Conservation (phyloP, 2,113 vertebrate genomes). For the Theristicus caerulescens region DNA sequence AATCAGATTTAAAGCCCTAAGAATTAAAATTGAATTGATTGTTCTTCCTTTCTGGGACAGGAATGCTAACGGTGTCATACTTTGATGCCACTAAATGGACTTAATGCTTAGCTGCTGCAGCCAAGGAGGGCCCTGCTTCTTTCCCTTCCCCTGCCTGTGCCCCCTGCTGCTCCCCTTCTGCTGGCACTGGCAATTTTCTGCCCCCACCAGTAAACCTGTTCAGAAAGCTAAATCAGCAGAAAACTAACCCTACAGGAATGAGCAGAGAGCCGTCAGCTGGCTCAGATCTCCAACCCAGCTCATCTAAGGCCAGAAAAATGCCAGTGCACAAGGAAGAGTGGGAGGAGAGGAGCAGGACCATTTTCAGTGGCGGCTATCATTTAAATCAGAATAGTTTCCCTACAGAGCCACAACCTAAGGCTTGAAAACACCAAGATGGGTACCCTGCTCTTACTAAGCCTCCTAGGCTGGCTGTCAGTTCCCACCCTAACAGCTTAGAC, state of each 20-base stretch:
- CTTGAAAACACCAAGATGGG: not conserved
- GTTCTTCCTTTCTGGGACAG: not conserved
- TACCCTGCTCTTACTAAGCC: not conserved
- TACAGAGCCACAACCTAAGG: not conserved
- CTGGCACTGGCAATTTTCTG: slow-evolving; percentile 15
- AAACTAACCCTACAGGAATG: slow-evolving; percentile 4
- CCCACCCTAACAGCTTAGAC: not conserved
- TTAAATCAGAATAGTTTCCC: not conserved
- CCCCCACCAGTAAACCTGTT: slow-evolving; percentile 21
- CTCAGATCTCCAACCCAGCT: not conserved
- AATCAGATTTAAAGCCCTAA: not conserved
- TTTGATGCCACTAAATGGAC: not conserved
- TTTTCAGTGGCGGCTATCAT: not conserved
- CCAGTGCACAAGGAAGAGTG: not conserved
- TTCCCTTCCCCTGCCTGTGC: not conserved
- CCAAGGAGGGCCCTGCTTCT: not conserved
- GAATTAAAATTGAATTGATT: not conserved
- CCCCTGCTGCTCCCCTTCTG: not conserved
- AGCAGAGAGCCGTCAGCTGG: slow-evolving; percentile 4
- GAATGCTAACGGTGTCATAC: not conserved
- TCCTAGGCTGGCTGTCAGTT: not conserved
- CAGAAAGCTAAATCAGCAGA: slow-evolving; percentile 51
- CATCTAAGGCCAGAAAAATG: slow-evolving; percentile 43
- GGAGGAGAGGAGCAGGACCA: not conserved
- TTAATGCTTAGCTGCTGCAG: not conserved